Evolutionary conservation across 1,140 invertebrate genomes (phyloP).

Genomic region (Sarcophaga bullata): DNA sequence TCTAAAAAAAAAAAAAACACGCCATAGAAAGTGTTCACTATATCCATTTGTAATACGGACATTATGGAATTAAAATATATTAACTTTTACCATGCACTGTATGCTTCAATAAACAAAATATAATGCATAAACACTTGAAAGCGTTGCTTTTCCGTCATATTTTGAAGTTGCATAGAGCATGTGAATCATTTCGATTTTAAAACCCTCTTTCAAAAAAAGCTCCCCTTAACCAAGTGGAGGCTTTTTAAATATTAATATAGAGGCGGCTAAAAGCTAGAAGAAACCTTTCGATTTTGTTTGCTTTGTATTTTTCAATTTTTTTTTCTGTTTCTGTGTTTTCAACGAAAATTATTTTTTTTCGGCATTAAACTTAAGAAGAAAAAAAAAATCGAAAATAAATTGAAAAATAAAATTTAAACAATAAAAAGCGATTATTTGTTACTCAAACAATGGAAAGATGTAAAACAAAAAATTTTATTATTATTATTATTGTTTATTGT

Average conservation of each 20-base stretch:
- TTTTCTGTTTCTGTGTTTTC: neutral
- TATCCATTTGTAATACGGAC: too few species aligned
- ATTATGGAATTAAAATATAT: too few species aligned
- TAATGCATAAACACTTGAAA: neutral
- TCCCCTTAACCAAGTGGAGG: neutral
- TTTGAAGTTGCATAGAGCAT: neutral
- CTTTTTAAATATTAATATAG: neutral
- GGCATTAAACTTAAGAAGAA: neutral
- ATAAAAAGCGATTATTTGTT: neutral
- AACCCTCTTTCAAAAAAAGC: neutral
- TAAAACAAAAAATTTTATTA: neutral
- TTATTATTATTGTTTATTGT: neutral
- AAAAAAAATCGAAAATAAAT: neutral
- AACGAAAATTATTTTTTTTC: neutral
- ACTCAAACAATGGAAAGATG: neutral
- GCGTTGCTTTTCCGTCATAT: neutral
- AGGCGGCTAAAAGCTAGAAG: neutral
- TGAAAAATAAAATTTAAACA: too few species aligned
- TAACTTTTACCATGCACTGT: neutral
- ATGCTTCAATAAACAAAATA: neutral
- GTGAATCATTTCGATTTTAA: conserved; percentile 2
- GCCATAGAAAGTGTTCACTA: too few species aligned
- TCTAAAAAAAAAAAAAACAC: too few species aligned
- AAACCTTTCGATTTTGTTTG: conserved; percentile 1
- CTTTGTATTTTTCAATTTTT: neutral